Evolutionary conservation across 2,113 vertebrate species (phyloP), one percentile per base, ranked within the genome.

Genomic region (Xenopus borealis): DNA sequence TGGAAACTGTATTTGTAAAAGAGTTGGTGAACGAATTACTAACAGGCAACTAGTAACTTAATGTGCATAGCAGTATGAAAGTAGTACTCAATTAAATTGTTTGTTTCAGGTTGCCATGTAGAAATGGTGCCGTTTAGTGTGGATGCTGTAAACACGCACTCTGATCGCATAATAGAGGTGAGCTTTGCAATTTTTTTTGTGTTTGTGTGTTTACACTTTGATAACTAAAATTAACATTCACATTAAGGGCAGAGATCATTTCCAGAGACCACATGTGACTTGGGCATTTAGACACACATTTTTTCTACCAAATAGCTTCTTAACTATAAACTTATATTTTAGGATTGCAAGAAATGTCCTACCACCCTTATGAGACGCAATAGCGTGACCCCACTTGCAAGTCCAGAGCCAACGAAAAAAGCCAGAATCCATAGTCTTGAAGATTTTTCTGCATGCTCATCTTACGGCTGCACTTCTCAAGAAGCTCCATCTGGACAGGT

Each of bases 341-440:
- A 98, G 97, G 96, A 98, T 81, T 87, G 93, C 85, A 98, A 92
- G 90, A 92, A 91, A 86, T 91, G 92, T 80, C 92, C 93, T 70
- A 93, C 92, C 83, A 90, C 92, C 27, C 86, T 98, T 89, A 94
- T 98, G 91, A 91, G 97, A 84, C 94, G 97, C 84, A 99, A 98
- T 94, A 99, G 97, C 19, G 94, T 98, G 82, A 98, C 95, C 79
- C 97, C 97, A 75, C 92, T 99, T 81, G 95, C 96, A 84, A 99
- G 96, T 89, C 96, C 96, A 0, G 96, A 98, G 86, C 92, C 95
- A 72, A 92, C 89, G 89, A 99, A 99, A 91, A 98, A 98, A 76
- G 93, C 94, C 74, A 94, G 96, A 77, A 94, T 98, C 55, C 93
- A 97, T 75, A 92, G 92, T 82, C 90, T 96, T 83, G 96, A 97